Evolutionary conservation across 2,888 invertebrate genomes (phyloP).

Genomic region (Zygothrica quintamaculata): DNA sequence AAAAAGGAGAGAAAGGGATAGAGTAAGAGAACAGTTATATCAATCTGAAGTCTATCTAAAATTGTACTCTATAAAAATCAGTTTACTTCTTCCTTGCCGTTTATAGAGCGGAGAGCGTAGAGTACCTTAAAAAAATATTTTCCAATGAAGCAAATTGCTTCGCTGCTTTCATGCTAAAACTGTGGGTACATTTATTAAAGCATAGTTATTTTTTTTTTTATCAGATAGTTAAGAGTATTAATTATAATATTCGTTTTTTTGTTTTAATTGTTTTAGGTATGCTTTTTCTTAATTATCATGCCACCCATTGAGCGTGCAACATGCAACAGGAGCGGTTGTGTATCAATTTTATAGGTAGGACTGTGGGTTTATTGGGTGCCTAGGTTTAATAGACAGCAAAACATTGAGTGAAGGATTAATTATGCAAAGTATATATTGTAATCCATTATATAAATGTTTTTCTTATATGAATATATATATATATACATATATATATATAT

Average conservation of each 20-base stretch:
- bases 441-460: not conserved
- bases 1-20: no score
- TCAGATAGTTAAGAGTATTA: no score
- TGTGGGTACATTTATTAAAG: conserved; percentile 25
- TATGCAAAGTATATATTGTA: conserved; percentile 15
- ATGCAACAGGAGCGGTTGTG: conserved; percentile 41
- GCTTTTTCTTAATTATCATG: conserved; percentile 44
- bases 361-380: conserved; percentile 29
- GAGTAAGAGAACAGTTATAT: no score
- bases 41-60: no score
- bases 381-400: conserved; percentile 39
- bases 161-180: conserved; percentile 58
- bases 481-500: not conserved
- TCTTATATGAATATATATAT: not conserved
- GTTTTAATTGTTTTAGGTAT: no score
- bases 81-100: not conserved
- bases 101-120: conserved; percentile 25
- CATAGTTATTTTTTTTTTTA: no score
- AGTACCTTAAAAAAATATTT: no score
- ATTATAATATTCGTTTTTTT: no score
- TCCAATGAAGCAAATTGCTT: no score
- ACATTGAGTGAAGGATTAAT: conserved; percentile 30
- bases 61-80: no score
- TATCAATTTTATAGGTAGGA: conserved; percentile 23
- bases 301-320: conserved; percentile 58